These are phyloP conservation scores for Nephrotoma flavescens DNA, from an alignment of 2,888 invertebrate species.

Conservation along the genomic window DNA sequence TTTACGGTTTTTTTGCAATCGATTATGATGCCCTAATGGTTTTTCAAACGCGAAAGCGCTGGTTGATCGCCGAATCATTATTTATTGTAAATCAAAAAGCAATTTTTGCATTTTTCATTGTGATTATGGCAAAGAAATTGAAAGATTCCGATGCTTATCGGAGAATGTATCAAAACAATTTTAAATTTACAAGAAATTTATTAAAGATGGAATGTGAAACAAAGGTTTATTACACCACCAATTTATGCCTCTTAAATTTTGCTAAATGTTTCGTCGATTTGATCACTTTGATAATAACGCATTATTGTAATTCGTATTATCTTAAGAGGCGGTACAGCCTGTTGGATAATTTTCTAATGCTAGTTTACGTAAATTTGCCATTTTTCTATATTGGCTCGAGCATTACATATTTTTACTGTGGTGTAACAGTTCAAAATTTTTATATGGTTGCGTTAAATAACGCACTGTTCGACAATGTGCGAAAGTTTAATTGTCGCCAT, in stretches of 20 bases:
- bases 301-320: background rate
- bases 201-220: background rate
- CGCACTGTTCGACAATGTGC: background rate
- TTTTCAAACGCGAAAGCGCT: background rate
- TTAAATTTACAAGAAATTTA: background rate
- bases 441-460: background rate
- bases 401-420: background rate
- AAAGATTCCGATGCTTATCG: background rate
- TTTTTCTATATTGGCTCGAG: background rate
- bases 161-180: background rate
- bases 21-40: background rate
- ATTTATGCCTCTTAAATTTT: background rate
- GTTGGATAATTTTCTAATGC: background rate
- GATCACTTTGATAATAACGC: background rate
- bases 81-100: background rate
- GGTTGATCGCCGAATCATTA: background rate
- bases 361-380: background rate
- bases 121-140: background rate
- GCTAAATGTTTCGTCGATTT: background rate
- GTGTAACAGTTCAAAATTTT: background rate
- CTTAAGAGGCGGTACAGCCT: background rate
- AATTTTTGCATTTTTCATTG: background rate
- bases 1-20: background rate
- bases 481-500: background rate
- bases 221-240: background rate